Evolutionary conservation across 1,140 invertebrate genomes (phyloP).

Genomic region (Bombus difficillimus): DNA sequence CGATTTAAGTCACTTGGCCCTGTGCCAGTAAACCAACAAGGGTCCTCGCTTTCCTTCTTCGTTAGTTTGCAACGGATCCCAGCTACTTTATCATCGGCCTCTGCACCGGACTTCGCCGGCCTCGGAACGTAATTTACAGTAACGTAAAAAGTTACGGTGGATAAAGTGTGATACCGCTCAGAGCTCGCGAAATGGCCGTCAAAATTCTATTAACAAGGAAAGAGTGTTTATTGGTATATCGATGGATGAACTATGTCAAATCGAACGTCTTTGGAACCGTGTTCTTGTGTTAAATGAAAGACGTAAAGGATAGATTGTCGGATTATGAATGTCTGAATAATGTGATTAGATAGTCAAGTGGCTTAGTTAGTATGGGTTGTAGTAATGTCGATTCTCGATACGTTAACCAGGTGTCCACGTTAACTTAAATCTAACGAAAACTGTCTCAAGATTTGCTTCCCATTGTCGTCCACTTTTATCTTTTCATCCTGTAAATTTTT

Average conservation of each 20-base stretch:
- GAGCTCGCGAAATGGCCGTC: not conserved
- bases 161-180: slow-evolving; percentile 12
- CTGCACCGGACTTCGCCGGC: slow-evolving; percentile 12
- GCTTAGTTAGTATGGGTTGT: no score
- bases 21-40: slow-evolving; percentile 5
- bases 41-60: slow-evolving; percentile 19
- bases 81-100: slow-evolving; percentile 23
- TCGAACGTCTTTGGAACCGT: not conserved
- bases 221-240: not conserved
- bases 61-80: slow-evolving; percentile 8
- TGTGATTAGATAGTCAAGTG: no score
- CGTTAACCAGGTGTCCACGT: not conserved
- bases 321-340: not conserved
- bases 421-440: not conserved
- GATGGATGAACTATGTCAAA: not conserved
- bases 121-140: slow-evolving; percentile 29
- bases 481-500: not conserved
- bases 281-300: no score
- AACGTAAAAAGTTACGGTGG: slow-evolving; percentile 18
- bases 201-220: slow-evolving; percentile 3
- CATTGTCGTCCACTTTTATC: no score
- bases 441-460: not conserved
- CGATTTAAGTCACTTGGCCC: slow-evolving; percentile 35
- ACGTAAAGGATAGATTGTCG: not conserved
- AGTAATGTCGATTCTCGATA: not conserved